Conservation (phyloP, 2,113 vertebrate species). For the Grammomys dolichurus region DNA sequence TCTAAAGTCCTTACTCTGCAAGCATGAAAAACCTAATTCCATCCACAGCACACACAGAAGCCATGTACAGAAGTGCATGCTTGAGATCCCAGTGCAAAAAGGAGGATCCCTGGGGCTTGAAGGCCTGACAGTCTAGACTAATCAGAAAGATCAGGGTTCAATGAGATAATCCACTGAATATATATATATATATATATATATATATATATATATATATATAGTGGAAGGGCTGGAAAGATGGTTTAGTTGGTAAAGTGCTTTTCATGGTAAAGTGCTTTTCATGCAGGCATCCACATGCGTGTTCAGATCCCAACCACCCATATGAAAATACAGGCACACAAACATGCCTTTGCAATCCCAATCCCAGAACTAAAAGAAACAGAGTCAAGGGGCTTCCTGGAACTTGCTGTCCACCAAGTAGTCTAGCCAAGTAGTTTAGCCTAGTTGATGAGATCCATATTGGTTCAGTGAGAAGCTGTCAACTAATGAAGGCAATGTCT, state of each 20-base stretch:
- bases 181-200: too few relatives aligned
- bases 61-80: neutral
- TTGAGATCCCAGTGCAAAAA: neutral
- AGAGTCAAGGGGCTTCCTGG: neutral
- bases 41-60: neutral
- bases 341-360: neutral
- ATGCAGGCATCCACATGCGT: neutral
- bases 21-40: neutral
- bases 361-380: neutral
- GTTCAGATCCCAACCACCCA: neutral
- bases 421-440: neutral
- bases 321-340: neutral
- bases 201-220: too few relatives aligned
- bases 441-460: neutral
- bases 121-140: too few relatives aligned
- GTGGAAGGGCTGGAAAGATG: neutral
- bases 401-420: neutral
- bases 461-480: neutral
- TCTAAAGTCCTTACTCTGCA: neutral
- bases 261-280: neutral
- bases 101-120: too few relatives aligned
- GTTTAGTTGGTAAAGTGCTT: neutral
- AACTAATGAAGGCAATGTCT: neutral
- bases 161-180: neutral
- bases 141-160: neutral